Conservation (phyloP, 2,113 vertebrate species). For the Phasianus colchicus region DNA sequence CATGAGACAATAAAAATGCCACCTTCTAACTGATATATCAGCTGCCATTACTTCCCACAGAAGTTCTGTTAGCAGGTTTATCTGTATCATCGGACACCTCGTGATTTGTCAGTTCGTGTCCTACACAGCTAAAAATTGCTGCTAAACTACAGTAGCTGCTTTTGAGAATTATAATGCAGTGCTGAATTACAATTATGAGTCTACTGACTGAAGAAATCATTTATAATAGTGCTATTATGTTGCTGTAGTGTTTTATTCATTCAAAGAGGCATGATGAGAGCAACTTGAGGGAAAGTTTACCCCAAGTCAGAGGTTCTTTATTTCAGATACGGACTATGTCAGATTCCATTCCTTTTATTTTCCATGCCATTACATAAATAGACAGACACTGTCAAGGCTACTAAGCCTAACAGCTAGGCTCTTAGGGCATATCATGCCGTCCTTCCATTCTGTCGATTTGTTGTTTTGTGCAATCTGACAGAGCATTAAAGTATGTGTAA, state of each 20-base stretch:
- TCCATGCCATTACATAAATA: conserved; percentile 67
- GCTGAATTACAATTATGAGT: neutral
- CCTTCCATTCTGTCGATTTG: conserved; percentile 44
- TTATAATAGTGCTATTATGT: neutral
- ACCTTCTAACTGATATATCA: conserved; percentile 33
- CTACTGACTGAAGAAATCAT: conserved; percentile 11
- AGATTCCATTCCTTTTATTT: conserved; percentile 52
- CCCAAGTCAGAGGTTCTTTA: conserved; percentile 57
- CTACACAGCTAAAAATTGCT: neutral
- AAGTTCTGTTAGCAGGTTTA: neutral
- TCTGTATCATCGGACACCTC: neutral
- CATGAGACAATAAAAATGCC: conserved; percentile 43
- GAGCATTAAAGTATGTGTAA: conserved; percentile 51
- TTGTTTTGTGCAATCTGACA: conserved; percentile 44
- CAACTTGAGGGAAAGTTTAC: conserved; percentile 52
- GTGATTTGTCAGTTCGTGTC: neutral
- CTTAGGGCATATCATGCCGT: conserved; percentile 35
- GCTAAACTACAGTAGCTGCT: neutral
- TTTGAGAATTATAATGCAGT: conserved; percentile 39
- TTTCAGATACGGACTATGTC: conserved; percentile 58
- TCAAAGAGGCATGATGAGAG: conserved; percentile 49
- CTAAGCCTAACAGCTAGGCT: conserved; percentile 48
- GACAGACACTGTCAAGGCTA: conserved; percentile 66
- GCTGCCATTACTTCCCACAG: conserved; percentile 43
- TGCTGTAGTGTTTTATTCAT: conserved; percentile 21